Evolutionary conservation across 2,888 invertebrate species (phyloP).

Genomic region (Operophtera brumata): DNA sequence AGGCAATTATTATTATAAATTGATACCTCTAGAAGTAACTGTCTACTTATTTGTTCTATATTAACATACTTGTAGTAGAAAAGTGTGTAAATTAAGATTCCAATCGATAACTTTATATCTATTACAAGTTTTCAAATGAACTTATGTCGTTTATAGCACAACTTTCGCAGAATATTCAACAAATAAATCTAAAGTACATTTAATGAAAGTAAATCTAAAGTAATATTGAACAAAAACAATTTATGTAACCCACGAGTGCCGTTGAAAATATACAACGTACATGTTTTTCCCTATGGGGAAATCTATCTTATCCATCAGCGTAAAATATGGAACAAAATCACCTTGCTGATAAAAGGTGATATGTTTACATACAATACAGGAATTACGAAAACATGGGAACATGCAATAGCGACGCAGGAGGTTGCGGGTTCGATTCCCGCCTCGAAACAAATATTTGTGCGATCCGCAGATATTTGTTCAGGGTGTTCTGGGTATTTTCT

Average conservation of each 20-base stretch:
- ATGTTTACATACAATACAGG: neutral
- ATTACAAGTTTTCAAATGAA: constrained; percentile 7
- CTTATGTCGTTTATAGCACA: neutral
- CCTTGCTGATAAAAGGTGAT: neutral
- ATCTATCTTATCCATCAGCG: neutral
- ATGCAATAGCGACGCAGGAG: no score
- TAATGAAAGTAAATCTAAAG: neutral
- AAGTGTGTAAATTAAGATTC: neutral
- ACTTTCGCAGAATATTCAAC: neutral
- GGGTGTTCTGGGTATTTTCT: no score
- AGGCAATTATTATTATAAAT: constrained; percentile 2
- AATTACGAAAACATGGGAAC: no score
- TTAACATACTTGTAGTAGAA: neutral
- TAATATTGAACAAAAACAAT: neutral
- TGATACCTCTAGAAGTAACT: neutral
- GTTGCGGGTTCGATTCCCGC: no score
- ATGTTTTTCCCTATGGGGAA: no score
- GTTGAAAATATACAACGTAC: neutral
- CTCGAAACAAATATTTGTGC: no score
- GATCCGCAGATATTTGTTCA: no score
- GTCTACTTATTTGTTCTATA: neutral
- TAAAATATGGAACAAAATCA: neutral
- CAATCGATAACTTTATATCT: neutral
- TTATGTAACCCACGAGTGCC: neutral
- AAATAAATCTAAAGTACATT: no score